A percentile compares a stretch with the other conserved stretches of the same genome.
Conservation (phyloP, 2,113 vertebrate genomes). For the Ptilorrhoa leucosticta region DNA sequence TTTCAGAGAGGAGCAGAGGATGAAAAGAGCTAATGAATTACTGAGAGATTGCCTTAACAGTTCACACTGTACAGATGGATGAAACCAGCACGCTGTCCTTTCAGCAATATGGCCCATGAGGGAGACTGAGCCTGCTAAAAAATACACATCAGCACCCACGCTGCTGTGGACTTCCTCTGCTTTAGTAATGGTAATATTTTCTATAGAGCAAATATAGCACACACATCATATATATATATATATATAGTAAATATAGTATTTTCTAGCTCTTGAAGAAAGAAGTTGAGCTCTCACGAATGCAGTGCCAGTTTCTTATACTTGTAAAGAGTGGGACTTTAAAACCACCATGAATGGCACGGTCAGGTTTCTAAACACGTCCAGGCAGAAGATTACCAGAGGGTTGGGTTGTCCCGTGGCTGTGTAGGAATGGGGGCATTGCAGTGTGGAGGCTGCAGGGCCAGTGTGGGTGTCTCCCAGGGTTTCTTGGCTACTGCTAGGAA, state of each 20-base stretch:
- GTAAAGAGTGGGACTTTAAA: not conserved
- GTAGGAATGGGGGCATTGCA: not conserved
- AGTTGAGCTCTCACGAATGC: fast-evolving
- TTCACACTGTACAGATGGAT: not conserved
- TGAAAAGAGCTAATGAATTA: not conserved
- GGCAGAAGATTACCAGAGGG: not conserved
- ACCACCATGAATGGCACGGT: fast-evolving
- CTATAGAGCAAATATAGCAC: not conserved
- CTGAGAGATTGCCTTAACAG: not conserved
- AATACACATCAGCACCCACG: not conserved
- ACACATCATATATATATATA: no score
- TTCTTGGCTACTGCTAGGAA: not conserved
- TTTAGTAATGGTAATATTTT: not conserved
- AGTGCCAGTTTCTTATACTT: not conserved
- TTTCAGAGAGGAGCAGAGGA: not conserved
- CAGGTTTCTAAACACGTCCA: not conserved
- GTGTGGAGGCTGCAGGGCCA: not conserved
- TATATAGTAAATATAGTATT: not conserved
- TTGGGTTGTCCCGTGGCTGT: fast-evolving
- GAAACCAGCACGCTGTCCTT: not conserved
- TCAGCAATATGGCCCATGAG: not conserved
- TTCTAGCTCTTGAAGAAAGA: not conserved
- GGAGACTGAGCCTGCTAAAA: not conserved
- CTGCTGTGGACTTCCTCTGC: not conserved
- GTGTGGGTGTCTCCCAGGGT: not conserved